These are phyloP conservation scores for Plectropomus leopardus DNA, from an alignment of 2,113 vertebrate species.

Conservation along the genomic window DNA sequence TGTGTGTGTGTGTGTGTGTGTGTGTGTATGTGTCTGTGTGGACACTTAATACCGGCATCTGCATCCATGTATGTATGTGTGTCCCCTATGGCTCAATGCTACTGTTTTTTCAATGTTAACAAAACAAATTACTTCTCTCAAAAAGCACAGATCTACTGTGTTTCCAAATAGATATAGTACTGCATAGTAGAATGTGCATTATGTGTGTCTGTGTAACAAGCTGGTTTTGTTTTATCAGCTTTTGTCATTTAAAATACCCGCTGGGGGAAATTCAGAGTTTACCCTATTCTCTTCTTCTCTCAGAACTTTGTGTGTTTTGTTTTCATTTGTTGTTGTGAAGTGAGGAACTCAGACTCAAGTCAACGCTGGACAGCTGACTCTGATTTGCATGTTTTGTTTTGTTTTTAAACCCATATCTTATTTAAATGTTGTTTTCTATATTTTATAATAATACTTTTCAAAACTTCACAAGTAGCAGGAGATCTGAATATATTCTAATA, in stretches of 20 bases:
- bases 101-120: neutral
- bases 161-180: neutral
- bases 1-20: constrained; percentile 1
- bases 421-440: no score
- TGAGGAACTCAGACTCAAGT: no score
- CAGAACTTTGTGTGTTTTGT: neutral
- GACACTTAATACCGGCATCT: neutral
- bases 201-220: neutral
- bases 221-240: neutral
- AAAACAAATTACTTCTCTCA: neutral
- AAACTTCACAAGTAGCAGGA: no score
- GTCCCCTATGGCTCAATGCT: neutral
- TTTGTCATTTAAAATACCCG: neutral
- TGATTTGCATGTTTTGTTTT: no score
- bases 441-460: no score
- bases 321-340: neutral
- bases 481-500: no score
- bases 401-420: no score
- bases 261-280: neutral
- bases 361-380: neutral
- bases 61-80: constrained; percentile 1
- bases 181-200: neutral
- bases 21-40: neutral
- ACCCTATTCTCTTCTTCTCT: neutral
- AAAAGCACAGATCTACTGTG: neutral